These are phyloP conservation scores for Ryuthela nishihirai DNA, from an alignment of 2,888 invertebrate genomes.

Conservation along the genomic window DNA sequence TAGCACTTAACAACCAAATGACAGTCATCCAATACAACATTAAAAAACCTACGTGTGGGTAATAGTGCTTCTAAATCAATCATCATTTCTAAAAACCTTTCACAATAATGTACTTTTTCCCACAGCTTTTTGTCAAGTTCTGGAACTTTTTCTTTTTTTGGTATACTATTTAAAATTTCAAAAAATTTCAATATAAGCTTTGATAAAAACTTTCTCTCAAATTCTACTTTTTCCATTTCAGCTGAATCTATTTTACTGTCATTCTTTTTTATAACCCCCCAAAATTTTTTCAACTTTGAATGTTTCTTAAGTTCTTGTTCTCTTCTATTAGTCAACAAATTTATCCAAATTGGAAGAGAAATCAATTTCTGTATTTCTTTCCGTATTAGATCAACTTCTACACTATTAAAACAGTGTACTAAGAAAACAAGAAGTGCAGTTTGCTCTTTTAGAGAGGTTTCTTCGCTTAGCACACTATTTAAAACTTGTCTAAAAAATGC, in stretches of 20 bases:
- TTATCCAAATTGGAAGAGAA: conserved; percentile 89
- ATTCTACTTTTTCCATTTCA: conserved; percentile 56
- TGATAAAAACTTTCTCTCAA: conserved; percentile 83
- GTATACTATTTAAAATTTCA: conserved; percentile 69
- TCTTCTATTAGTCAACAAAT: conserved; percentile 71
- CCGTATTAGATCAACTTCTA: conserved; percentile 80
- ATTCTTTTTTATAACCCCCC: conserved; percentile 82
- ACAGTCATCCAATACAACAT: conserved; percentile 89
- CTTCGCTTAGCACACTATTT: conserved; percentile 65
- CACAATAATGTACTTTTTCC: conserved; percentile 73
- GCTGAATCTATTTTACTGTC: conserved; percentile 54
- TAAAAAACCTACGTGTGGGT: conserved; percentile 94
- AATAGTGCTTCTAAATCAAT: conserved; percentile 93
- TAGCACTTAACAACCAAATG: conserved; percentile 88
- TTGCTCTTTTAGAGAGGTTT: conserved; percentile 63
- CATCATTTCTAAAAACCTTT: conserved; percentile 90
- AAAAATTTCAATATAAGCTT: conserved; percentile 84
- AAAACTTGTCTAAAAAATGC: conserved; percentile 79
- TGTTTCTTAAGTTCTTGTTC: conserved; percentile 80
- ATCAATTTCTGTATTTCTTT: conserved; percentile 87
- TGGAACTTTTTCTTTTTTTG: conserved; percentile 58
- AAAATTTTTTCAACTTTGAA: conserved; percentile 88
- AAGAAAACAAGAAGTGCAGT: conserved; percentile 85
- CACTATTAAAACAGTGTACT: conserved; percentile 94
- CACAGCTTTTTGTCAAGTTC: conserved; percentile 46